Percentiles rank a stretch among this genome's conserved stretches.
Conservation (phyloP, 2,113 vertebrate genomes). For the Halcyon senegalensis region DNA sequence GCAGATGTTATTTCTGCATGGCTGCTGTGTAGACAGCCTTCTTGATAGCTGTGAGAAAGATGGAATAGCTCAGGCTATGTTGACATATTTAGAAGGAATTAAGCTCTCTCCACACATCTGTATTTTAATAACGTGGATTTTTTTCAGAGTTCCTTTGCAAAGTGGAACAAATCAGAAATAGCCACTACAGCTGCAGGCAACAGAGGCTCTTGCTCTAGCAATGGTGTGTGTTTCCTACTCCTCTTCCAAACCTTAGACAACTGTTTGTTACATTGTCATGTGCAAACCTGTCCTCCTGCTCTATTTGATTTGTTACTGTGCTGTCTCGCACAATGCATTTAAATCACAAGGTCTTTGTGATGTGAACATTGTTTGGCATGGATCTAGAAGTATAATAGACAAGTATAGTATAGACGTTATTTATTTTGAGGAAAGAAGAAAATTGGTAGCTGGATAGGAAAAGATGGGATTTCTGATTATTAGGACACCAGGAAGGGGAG, state of each 20-base stretch:
- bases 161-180: conserved; percentile 40
- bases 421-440: background rate
- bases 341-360: background rate
- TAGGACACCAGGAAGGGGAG: background rate
- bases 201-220: background rate
- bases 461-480: background rate
- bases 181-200: background rate
- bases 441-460: background rate
- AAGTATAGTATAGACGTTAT: background rate
- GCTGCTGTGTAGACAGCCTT: background rate
- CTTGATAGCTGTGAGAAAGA: background rate
- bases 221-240: background rate
- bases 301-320: background rate
- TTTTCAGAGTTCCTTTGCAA: background rate
- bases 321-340: background rate
- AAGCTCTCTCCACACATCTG: conserved; percentile 13
- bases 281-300: background rate
- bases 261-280: background rate
- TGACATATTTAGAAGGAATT: conserved; percentile 2
- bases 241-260: background rate
- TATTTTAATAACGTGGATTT: background rate
- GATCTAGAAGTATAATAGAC: background rate
- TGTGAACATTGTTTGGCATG: background rate
- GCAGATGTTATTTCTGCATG: background rate
- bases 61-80: background rate